These are phyloP conservation scores for Drosophila melanica DNA, from an alignment of 1,140 invertebrate species.

Conservation along the genomic window DNA sequence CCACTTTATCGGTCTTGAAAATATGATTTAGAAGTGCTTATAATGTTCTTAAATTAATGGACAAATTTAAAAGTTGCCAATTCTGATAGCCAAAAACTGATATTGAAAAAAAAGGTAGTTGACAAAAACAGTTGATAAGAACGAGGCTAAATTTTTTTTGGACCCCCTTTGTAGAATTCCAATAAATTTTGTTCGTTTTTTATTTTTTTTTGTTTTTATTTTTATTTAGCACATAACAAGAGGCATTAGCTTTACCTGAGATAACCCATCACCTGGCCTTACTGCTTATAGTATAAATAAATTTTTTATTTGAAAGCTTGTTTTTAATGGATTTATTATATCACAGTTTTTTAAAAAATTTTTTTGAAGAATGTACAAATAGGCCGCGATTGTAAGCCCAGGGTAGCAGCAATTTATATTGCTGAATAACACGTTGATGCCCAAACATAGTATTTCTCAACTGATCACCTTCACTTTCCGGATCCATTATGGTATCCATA, in stretches of 20 bases:
- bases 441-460: conserved; percentile 52
- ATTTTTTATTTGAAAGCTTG: too few species aligned
- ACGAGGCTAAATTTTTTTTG: background rate
- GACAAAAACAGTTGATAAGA: background rate
- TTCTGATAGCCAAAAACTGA: background rate
- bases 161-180: background rate
- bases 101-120: background rate
- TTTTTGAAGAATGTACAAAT: conserved; percentile 50
- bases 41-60: background rate
- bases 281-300: too few species aligned
- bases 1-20: background rate
- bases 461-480: conserved; percentile 39
- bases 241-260: too few species aligned
- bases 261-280: too few species aligned
- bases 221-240: too few species aligned
- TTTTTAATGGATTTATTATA: background rate
- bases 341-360: conserved; percentile 9
- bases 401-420: conserved; percentile 57
- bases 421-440: conserved; percentile 37
- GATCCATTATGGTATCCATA: conserved; percentile 60
- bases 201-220: background rate
- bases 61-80: background rate
- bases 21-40: background rate
- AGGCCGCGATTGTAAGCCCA: conserved; percentile 66
- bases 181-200: background rate